phyloP scores from a whole-genome alignment of 2,888 invertebrate species.

The Nomada hirtipes region DNA sequence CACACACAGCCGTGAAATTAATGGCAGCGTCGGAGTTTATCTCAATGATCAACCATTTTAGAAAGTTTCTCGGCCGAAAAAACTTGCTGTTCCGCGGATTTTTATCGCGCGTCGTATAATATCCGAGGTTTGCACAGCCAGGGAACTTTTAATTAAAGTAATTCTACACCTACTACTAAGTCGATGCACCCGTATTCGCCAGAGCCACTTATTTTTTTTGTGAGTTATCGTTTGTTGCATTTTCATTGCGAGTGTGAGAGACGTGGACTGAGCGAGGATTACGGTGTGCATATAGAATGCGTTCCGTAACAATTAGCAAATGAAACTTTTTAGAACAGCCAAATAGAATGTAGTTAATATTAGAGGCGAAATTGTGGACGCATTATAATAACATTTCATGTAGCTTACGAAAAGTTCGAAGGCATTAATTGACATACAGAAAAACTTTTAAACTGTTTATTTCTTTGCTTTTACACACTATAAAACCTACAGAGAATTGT shows the following conservation, averaged over 20 bases:
- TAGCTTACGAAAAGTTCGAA: too few species aligned
- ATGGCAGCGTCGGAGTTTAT: slow-evolving; percentile 33
- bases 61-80: slow-evolving; percentile 32
- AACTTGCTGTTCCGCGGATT: slow-evolving; percentile 25
- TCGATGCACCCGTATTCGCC: background rate
- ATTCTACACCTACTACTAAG: slow-evolving; percentile 24
- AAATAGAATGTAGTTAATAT: background rate
- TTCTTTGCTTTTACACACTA: too few species aligned
- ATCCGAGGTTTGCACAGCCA: background rate
- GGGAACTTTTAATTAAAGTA: slow-evolving; percentile 57
- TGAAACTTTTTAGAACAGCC: too few species aligned
- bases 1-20: slow-evolving; percentile 24
- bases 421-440: too few species aligned
- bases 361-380: background rate
- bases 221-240: background rate
- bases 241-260: background rate
- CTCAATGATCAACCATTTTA: slow-evolving; percentile 23
- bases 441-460: too few species aligned
- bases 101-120: slow-evolving; percentile 18
- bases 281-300: background rate
- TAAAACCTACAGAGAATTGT: too few species aligned
- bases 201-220: too few species aligned
- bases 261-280: background rate
- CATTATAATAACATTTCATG: too few species aligned
- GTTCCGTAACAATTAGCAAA: background rate